These are phyloP conservation scores for Catotricha subobsoleta DNA, from an alignment of 2,888 invertebrate species.

Conservation along the genomic window DNA sequence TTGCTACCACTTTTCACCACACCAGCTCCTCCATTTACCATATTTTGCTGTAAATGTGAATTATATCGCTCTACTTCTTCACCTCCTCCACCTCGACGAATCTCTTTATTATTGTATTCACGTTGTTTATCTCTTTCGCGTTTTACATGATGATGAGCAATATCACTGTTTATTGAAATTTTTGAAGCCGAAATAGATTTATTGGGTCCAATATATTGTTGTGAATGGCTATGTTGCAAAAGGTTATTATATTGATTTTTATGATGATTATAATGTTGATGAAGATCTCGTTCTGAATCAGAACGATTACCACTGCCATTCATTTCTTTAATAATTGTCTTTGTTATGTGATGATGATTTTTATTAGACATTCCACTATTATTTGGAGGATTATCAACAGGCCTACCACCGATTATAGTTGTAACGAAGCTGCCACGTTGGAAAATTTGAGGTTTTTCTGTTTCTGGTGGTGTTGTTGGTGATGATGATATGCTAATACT, in stretches of 20 bases:
- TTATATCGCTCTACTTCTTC: too few species aligned
- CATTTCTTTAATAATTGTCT: conserved; percentile 7
- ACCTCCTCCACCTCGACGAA: too few species aligned
- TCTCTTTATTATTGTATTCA: conserved; percentile 10
- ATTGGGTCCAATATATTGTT: background rate
- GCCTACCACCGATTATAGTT: conserved; percentile 41
- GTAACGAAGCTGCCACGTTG: conserved; percentile 68
- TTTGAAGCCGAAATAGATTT: conserved; percentile 22
- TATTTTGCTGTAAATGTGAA: background rate
- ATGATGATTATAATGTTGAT: background rate
- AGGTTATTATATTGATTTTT: background rate
- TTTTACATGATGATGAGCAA: conserved; percentile 15
- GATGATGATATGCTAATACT: conserved; percentile 52
- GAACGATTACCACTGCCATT: conserved; percentile 18
- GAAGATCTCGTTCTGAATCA: conserved; percentile 14
- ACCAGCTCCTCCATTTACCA: background rate
- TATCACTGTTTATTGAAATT: conserved; percentile 27
- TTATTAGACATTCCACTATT: too few species aligned
- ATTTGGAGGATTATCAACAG: conserved; percentile 14
- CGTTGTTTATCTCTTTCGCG: conserved; percentile 17
- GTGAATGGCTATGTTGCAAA: background rate
- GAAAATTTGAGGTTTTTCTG: conserved; percentile 43
- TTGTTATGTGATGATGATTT: background rate
- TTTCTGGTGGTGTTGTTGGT: conserved; percentile 30
- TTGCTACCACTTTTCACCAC: background rate